Percentiles rank a stretch among this genome's conserved stretches.
These are phyloP conservation scores for Esox masquinongy DNA, from an alignment of 2,797 vertebrate species.

Conservation along the genomic window DNA sequence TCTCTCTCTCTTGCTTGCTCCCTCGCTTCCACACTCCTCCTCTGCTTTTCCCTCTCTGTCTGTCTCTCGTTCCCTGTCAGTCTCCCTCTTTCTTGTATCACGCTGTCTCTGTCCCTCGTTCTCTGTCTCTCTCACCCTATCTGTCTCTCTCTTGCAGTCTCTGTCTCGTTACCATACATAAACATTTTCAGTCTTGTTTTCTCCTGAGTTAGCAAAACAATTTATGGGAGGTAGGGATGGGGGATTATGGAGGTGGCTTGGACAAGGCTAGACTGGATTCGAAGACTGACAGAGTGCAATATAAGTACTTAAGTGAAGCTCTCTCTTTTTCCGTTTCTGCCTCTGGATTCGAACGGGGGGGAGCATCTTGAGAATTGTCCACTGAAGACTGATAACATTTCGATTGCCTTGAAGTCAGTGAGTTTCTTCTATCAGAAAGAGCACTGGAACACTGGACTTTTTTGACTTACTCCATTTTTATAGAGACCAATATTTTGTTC, in stretches of 20 bases:
- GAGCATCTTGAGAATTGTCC: conserved; percentile 7
- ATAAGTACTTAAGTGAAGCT: conserved; percentile 1
- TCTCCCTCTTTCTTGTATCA: no score
- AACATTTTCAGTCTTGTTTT: neutral
- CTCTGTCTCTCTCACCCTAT: neutral
- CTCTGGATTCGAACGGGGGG: conserved; percentile 10
- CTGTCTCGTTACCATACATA: neutral
- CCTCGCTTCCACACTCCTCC: neutral
- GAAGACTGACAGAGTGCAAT: neutral
- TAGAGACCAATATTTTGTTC: neutral
- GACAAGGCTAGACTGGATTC: neutral
- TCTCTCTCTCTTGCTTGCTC: neutral
- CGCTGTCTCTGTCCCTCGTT: no score
- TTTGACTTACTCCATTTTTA: neutral
- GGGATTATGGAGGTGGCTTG: neutral
- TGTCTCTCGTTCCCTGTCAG: neutral
- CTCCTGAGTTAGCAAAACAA: neutral
- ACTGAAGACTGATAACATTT: conserved; percentile 14
- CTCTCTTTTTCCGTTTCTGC: neutral
- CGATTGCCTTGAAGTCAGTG: conserved; percentile 8
- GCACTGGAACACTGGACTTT: neutral
- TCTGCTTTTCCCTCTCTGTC: neutral
- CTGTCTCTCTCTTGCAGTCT: neutral
- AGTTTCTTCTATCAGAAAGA: neutral
- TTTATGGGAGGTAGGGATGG: neutral